phyloP scores from a whole-genome alignment of 1,140 invertebrate species.

The Saccostrea echinata region DNA sequence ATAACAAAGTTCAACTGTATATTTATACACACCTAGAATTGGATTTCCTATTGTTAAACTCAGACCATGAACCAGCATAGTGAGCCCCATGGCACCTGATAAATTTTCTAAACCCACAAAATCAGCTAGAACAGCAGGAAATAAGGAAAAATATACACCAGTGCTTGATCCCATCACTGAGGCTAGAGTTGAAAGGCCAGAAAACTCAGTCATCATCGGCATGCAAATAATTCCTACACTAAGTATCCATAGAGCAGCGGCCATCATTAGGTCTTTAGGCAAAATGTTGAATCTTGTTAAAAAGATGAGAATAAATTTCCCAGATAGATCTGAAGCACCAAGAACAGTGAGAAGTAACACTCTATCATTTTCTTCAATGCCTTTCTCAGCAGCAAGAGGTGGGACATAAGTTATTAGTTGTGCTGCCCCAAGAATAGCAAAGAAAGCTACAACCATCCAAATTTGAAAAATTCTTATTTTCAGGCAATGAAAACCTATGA shows the following conservation, averaged over 20 bases:
- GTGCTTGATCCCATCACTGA: background rate
- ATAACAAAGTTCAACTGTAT: too few relatives aligned
- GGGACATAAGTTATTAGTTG: conserved; percentile 29
- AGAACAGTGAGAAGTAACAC: conserved; percentile 5
- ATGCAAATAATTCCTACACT: background rate
- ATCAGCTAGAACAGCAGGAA: conserved; percentile 10
- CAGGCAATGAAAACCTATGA: background rate
- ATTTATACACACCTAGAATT: background rate
- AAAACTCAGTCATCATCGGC: background rate
- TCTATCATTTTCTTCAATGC: background rate
- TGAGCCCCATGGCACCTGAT: conserved; percentile 16
- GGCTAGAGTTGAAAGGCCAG: background rate
- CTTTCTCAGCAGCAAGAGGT: conserved; percentile 23
- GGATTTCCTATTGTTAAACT: background rate
- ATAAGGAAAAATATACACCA: conserved; percentile 8
- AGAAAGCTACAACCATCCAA: conserved; percentile 11
- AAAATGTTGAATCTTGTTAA: background rate
- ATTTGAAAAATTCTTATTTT: conserved; percentile 29
- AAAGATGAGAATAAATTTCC: background rate
- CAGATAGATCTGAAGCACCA: background rate
- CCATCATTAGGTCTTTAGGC: background rate
- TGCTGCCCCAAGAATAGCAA: background rate
- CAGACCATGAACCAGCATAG: background rate
- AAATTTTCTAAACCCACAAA: conserved; percentile 12
- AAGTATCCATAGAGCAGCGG: background rate